phyloP scores from a whole-genome alignment of 2,797 vertebrate species.

The Hylomyscus alleni region DNA sequence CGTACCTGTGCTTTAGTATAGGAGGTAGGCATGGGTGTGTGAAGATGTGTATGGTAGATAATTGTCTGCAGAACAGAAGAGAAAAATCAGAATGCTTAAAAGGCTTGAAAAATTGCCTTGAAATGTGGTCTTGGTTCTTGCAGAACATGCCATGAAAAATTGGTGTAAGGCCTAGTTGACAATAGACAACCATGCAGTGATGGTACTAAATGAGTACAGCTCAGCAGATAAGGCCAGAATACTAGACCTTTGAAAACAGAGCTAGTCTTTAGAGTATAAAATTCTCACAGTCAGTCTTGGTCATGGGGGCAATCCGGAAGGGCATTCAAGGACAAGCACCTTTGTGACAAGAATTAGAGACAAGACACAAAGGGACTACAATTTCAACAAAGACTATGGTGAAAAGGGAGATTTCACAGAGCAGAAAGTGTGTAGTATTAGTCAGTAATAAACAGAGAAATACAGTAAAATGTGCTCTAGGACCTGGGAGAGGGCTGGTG shows the following conservation, averaged over 20 bases:
- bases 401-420: not conserved
- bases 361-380: not conserved
- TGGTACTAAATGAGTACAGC: too few species aligned
- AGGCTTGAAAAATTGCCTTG: too few species aligned
- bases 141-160: too few species aligned
- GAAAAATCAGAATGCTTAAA: too few species aligned
- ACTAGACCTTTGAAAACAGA: not conserved
- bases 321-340: not conserved
- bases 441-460: not conserved
- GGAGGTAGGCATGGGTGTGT: too few species aligned
- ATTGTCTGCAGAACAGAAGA: too few species aligned
- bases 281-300: not conserved
- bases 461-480: not conserved
- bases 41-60: too few species aligned
- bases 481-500: not conserved
- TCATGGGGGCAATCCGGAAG: not conserved
- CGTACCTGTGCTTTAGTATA: too few species aligned
- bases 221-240: not conserved
- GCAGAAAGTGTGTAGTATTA: not conserved
- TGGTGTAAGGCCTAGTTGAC: too few species aligned
- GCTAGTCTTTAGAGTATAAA: too few species aligned
- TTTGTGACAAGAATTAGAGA: not conserved
- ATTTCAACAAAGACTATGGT: not conserved
- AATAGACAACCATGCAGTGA: too few species aligned
- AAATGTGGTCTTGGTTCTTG: too few species aligned